Evolutionary conservation across 1,140 invertebrate genomes (phyloP).

Genomic region (Drosophila mauritiana): DNA sequence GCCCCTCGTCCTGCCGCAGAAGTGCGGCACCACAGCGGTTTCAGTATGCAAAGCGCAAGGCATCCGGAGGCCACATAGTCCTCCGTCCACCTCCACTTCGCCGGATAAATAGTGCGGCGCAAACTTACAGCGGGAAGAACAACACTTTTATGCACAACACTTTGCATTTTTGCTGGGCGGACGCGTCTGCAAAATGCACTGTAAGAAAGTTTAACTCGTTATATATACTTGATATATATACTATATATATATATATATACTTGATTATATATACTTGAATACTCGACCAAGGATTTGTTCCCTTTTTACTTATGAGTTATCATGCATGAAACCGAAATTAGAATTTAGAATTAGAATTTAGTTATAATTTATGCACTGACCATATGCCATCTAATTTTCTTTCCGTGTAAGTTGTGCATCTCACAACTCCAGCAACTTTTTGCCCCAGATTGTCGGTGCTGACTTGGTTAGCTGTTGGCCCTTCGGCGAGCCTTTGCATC

Average conservation of each 20-base stretch:
- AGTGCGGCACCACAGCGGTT: slow-evolving; percentile 50
- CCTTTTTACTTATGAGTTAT: neutral
- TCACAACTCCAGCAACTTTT: slow-evolving; percentile 8
- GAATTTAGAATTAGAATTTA: too few species aligned
- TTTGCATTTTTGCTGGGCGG: slow-evolving; percentile 25
- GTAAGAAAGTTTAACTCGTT: neutral
- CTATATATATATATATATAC: neutral
- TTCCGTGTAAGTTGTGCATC: slow-evolving; percentile 9
- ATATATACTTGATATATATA: neutral
- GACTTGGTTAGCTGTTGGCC: slow-evolving; percentile 42
- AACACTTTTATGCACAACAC: slow-evolving; percentile 59
- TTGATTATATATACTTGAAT: neutral
- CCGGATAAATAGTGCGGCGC: slow-evolving; percentile 20
- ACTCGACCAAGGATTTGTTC: neutral
- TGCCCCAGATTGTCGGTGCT: slow-evolving; percentile 26
- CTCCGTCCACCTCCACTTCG: slow-evolving; percentile 3
- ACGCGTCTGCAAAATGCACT: neutral
- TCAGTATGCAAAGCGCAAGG: slow-evolving; percentile 55
- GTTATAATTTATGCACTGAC: neutral
- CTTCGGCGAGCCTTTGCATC: slow-evolving; percentile 22
- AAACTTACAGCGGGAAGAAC: slow-evolving; percentile 37
- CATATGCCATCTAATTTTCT: neutral
- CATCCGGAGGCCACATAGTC: slow-evolving; percentile 33
- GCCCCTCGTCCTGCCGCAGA: slow-evolving; percentile 38
- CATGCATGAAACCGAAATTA: too few species aligned